A percentile compares a stretch with the other conserved stretches of the same genome.
These are phyloP conservation scores for Lophius americanus DNA, from an alignment of 2,797 vertebrate species.

Conservation along the genomic window DNA sequence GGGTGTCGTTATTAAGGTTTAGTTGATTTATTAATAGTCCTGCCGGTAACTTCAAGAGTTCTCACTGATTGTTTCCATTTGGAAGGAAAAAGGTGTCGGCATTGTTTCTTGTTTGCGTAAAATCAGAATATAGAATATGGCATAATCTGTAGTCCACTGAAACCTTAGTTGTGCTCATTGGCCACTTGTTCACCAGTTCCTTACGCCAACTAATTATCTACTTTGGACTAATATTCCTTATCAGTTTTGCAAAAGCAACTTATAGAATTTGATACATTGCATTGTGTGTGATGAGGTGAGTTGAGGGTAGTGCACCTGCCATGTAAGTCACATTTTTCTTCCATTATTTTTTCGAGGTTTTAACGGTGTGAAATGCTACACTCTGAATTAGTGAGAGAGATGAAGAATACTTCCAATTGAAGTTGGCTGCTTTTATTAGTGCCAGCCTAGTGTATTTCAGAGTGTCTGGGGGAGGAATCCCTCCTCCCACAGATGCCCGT, in stretches of 20 bases:
- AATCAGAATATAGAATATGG: not conserved
- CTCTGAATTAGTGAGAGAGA: not conserved
- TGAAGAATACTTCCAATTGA: slow-evolving; percentile 11
- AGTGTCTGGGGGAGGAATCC: slow-evolving; percentile 28
- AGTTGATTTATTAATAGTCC: no score
- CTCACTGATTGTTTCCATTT: not conserved
- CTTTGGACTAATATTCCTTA: not conserved
- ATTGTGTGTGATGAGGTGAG: not conserved
- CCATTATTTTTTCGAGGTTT: no score
- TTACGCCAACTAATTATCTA: no score
- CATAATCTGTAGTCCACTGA: not conserved
- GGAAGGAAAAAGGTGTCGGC: not conserved
- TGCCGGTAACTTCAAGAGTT: no score
- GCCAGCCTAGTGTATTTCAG: slow-evolving; percentile 36
- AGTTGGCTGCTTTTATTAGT: slow-evolving; percentile 47
- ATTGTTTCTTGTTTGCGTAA: not conserved
- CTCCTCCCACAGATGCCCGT: slow-evolving; percentile 19
- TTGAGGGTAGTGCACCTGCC: not conserved
- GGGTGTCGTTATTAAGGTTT: no score
- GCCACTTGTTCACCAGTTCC: not conserved
- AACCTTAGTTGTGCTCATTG: not conserved
- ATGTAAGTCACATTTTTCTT: no score
- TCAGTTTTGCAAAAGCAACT: not conserved
- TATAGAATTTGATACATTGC: slow-evolving; percentile 1
- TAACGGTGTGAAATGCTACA: no score